Percentiles rank a stretch among this genome's conserved stretches.
Evolutionary conservation across 2,797 vertebrate species (phyloP).

Genomic region (Phyllotis vaccarum): DNA sequence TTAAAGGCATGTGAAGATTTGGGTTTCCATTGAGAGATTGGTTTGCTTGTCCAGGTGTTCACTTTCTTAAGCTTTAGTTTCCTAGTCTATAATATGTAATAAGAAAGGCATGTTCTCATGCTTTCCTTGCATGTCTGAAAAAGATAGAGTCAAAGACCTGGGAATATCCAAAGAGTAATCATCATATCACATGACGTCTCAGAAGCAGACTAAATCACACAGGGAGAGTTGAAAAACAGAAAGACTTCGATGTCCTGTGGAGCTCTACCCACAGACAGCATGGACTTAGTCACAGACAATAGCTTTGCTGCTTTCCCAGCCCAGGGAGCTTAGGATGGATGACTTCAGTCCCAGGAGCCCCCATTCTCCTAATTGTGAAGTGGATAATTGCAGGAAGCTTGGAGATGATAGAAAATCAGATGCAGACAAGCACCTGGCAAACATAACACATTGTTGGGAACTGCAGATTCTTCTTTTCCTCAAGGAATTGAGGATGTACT

Average conservation of each 20-base stretch:
- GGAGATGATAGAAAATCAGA: not conserved
- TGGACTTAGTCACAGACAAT: not conserved
- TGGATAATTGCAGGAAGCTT: not conserved
- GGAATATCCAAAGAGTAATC: not conserved
- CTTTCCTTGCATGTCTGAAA: not conserved
- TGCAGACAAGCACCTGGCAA: not conserved
- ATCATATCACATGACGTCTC: rapidly evolving
- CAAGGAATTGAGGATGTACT: not conserved
- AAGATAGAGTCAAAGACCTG: not conserved
- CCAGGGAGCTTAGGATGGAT: not conserved
- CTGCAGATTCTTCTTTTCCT: not conserved
- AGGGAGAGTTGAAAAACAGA: not conserved
- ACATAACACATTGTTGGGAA: not conserved
- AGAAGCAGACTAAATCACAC: rapidly evolving
- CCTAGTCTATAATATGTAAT: not conserved
- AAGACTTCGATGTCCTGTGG: rapidly evolving
- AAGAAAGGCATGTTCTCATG: not conserved
- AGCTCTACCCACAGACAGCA: not conserved
- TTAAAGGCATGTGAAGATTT: not conserved
- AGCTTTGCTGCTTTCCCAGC: not conserved
- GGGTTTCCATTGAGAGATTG: not conserved
- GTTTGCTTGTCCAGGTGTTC: not conserved
- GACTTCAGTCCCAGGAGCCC: not conserved
- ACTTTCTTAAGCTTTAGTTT: not conserved
- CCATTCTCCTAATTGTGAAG: not conserved